These are phyloP conservation scores for Cossypha caffra DNA, from an alignment of 2,797 vertebrate species.

Conservation along the genomic window DNA sequence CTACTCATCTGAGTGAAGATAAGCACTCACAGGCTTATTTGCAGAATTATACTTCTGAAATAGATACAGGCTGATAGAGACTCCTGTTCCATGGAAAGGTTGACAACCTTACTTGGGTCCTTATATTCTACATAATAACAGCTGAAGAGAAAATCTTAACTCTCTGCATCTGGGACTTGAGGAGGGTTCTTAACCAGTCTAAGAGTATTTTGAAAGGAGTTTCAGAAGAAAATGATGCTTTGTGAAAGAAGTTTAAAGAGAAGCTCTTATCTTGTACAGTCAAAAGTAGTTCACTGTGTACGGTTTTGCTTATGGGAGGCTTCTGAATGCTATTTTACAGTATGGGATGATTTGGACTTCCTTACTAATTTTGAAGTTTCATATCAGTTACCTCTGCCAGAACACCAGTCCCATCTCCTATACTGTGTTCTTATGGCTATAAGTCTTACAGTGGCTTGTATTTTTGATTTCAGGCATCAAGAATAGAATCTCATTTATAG, in stretches of 20 bases:
- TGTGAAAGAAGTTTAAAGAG: background rate
- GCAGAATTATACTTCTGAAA: background rate
- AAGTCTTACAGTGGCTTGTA: background rate
- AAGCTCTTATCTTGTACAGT: background rate
- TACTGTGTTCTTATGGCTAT: background rate
- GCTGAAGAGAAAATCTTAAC: background rate
- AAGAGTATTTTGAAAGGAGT: background rate
- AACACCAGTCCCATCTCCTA: background rate
- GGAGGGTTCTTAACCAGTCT: background rate
- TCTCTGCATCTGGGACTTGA: background rate
- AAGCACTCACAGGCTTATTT: background rate
- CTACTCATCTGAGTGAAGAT: background rate
- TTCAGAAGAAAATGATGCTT: background rate
- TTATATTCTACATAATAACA: background rate
- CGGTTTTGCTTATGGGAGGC: background rate
- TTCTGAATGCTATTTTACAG: background rate
- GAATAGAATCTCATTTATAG: background rate
- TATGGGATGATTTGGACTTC: background rate
- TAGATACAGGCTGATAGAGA: too few relatives aligned
- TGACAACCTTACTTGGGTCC: background rate
- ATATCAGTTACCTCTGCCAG: background rate
- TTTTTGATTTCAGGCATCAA: background rate
- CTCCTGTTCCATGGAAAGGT: background rate
- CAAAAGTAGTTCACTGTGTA: background rate
- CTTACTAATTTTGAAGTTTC: background rate